Percentiles rank a stretch among this genome's conserved stretches.
phyloP scores from a whole-genome alignment of 2,113 vertebrate genomes.

The Actenoides lindsayi region DNA sequence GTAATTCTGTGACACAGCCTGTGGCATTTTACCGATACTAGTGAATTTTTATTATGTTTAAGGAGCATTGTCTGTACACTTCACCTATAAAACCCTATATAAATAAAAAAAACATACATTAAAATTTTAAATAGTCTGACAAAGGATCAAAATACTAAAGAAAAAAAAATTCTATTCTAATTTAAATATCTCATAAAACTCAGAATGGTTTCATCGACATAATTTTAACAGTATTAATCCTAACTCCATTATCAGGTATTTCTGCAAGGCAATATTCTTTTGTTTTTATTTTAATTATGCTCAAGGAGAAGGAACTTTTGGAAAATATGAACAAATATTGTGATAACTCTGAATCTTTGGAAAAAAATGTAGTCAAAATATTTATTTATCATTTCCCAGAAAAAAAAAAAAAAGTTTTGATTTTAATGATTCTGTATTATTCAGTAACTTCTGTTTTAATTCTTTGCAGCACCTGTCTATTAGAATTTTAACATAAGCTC shows the following conservation, averaged over 20 bases:
- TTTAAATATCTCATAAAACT: not conserved
- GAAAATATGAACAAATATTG: not conserved
- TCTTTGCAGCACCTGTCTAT: not conserved
- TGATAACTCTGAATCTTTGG: not conserved
- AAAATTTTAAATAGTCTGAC: not conserved
- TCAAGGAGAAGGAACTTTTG: not conserved
- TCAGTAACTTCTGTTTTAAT: not conserved
- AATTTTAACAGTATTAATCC: not conserved
- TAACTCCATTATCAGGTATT: not conserved
- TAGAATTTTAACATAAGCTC: not conserved
- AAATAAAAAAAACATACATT: not conserved
- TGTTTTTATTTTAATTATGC: not conserved
- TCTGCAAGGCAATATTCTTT: not conserved
- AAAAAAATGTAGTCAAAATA: not conserved
- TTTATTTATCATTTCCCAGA: not conserved
- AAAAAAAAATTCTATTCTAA: not conserved
- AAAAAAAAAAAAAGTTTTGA: fast-evolving
- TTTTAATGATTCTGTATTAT: not conserved
- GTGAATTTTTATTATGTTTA: not conserved
- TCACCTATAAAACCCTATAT: not conserved
- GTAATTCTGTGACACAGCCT: not conserved
- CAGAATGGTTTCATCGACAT: not conserved
- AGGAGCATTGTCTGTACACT: not conserved
- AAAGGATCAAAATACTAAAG: not conserved
- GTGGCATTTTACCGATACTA: not conserved